These are phyloP conservation scores for Sphinx pinastri DNA, from an alignment of 2,888 invertebrate species.

Conservation along the genomic window DNA sequence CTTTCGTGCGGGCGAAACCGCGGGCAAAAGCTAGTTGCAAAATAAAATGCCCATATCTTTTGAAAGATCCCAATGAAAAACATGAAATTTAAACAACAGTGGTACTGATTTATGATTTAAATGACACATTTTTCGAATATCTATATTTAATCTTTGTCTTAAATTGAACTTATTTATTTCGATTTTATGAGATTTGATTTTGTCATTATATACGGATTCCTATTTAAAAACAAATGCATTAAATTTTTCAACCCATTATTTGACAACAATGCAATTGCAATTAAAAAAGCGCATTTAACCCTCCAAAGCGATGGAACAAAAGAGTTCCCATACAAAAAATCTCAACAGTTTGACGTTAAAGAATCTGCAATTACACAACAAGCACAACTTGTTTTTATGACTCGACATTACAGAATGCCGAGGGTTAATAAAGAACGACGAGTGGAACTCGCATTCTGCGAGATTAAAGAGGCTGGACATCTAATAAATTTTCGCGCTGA, in stretches of 20 bases:
- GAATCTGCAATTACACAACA: constrained; percentile 17
- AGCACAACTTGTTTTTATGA: constrained; percentile 9
- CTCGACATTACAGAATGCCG: neutral
- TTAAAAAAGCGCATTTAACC: constrained; percentile 7
- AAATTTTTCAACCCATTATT: neutral
- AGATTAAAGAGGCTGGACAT: constrained; percentile 29
- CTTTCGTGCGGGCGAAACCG: too few species aligned
- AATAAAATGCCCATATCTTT: too few species aligned
- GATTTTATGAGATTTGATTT: too few species aligned
- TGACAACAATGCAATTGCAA: neutral
- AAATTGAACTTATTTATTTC: too few species aligned
- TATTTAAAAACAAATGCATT: too few species aligned
- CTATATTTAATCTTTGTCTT: too few species aligned
- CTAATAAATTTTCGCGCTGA: constrained; percentile 28
- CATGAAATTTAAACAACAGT: too few species aligned
- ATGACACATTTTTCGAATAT: too few species aligned
- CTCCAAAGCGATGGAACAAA: constrained; percentile 3
- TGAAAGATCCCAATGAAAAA: too few species aligned
- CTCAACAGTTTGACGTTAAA: neutral
- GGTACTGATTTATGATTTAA: too few species aligned
- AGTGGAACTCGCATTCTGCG: constrained; percentile 28
- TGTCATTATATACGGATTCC: too few species aligned
- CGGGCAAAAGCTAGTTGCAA: too few species aligned
- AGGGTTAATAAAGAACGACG: constrained; percentile 17
- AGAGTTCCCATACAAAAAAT: constrained; percentile 3